Evolutionary conservation across 2,797 vertebrate species (phyloP).

Genomic region (Neostethus bicornis): DNA sequence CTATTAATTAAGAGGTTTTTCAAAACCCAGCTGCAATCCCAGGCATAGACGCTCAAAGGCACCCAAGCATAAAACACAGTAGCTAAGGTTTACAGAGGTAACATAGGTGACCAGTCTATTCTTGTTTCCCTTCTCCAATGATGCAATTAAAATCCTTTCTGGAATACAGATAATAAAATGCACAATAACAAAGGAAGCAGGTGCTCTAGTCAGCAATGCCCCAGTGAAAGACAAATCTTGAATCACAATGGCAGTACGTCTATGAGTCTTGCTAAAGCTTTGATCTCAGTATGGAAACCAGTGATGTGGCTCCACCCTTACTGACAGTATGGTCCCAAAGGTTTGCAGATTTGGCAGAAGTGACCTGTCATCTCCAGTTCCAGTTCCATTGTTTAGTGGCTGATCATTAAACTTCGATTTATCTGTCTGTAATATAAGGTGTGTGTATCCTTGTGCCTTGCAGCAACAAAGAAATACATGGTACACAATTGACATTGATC

Average conservation of each 20-base stretch:
- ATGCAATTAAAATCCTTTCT: constrained; percentile 25
- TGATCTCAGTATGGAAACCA: constrained; percentile 46
- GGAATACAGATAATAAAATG: constrained; percentile 36
- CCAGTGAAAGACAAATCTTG: constrained; percentile 20
- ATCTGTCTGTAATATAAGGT: constrained; percentile 29
- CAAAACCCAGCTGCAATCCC: constrained; percentile 62
- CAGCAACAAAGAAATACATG: constrained; percentile 58
- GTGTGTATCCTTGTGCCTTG: constrained; percentile 19
- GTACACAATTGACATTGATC: constrained; percentile 69
- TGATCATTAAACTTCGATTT: constrained; percentile 60
- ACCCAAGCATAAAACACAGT: constrained; percentile 12
- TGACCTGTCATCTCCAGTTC: constrained; percentile 59
- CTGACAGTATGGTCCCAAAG: constrained; percentile 14
- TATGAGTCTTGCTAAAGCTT: constrained; percentile 53
- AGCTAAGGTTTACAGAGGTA: constrained; percentile 28
- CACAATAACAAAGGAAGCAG: constrained; percentile 55
- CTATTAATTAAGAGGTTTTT: constrained; percentile 84
- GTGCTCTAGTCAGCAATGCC: constrained; percentile 47
- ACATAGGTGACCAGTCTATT: constrained; percentile 30
- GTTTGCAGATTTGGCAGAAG: constrained; percentile 41
- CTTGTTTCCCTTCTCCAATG: constrained; percentile 7
- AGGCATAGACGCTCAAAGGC: constrained; percentile 16
- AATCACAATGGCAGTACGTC: constrained; percentile 48
- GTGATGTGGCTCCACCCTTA: constrained; percentile 24
- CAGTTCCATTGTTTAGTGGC: constrained; percentile 33